Conservation (phyloP, 2,113 vertebrate species). For the Carassius auratus region DNA sequence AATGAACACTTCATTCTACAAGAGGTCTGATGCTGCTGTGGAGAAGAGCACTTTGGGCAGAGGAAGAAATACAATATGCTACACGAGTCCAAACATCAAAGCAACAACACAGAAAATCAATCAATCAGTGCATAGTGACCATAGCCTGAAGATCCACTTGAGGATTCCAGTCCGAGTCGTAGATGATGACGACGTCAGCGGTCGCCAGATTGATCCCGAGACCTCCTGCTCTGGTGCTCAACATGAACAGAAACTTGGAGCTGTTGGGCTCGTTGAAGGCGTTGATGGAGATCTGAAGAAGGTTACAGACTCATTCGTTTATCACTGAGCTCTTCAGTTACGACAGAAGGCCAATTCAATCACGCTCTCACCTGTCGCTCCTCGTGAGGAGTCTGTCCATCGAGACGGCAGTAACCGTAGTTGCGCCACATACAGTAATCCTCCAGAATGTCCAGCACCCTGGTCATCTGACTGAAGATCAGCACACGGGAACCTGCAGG, state of each 20-base stretch:
- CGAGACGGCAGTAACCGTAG: slow-evolving; percentile 91
- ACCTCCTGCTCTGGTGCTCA: slow-evolving; percentile 95
- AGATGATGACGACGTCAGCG: slow-evolving; percentile 96
- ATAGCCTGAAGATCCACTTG: slow-evolving; percentile 99
- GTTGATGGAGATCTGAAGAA: slow-evolving; percentile 88
- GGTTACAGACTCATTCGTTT: neutral
- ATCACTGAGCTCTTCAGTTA: neutral
- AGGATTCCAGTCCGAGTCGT: slow-evolving; percentile 99
- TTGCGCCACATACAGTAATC: slow-evolving; percentile 99
- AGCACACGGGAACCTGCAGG: slow-evolving; percentile 88
- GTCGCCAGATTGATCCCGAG: slow-evolving; percentile 98
- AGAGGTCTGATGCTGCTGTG: neutral
- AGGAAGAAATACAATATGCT: neutral
- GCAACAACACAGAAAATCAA: neutral
- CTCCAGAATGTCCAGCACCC: slow-evolving; percentile 96
- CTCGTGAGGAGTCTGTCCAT: slow-evolving; percentile 95
- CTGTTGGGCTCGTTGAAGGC: slow-evolving; percentile 91
- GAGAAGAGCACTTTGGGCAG: neutral
- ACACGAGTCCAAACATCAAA: slow-evolving; percentile 1
- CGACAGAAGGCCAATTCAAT: too few relatives aligned
- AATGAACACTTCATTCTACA: neutral
- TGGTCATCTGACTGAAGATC: slow-evolving; percentile 99
- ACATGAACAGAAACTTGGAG: slow-evolving; percentile 95
- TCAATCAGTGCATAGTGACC: slow-evolving; percentile 72
- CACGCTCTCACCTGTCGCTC: slow-evolving; percentile 87